Base-by-base conservation (phyloP, 2,888 invertebrate genomes). In the Mesochorus sp. region DNA sequence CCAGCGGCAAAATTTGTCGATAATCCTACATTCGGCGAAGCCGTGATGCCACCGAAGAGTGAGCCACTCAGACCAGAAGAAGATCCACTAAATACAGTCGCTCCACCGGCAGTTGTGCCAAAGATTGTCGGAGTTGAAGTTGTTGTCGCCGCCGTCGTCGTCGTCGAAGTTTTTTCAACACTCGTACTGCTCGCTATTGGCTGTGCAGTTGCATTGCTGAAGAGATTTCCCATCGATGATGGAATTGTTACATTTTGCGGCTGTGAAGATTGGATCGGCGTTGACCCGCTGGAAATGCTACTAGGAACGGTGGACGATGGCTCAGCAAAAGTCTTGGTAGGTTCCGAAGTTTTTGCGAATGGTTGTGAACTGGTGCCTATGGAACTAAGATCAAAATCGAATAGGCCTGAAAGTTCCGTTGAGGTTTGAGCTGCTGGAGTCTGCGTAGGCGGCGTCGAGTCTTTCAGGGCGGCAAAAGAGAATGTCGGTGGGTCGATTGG, bases 371-470 rank as follows among this genome's bases (percentile, higher is more conserved):
- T 47, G n/a, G n/a, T n/a, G 17, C 31, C 66, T 1, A 24, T 62
- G 39, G 72, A 44, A n/a, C 42, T 19, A 17, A 76, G 71, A 51
- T 78, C 84, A 79, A 12, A 84, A 61, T 17, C 83, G 81, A 53
- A 81, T 12, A 85, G 53, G 19, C 79, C 82, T 3, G 82, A 68
- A 26, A 87, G 73, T 24, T 83, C 81, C 3, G 85, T 49, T 0
- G 81, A 12, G 10, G 64, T 74, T 53, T 84, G 85, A 1, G 75
- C 26, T 3, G 80, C 26, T 3, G 80, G 44, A 8, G 79, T 24
- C 59, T 82, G 80, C 26, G 31, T 55, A 47, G 79, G 3, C 10
- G 81, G 67, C 4, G 66, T 34, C 17, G 71, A 21, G 42, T 80
- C 26, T 49, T 83, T 84, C 21, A 80, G 3, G 1, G 75, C 66